A percentile compares a stretch with the other conserved stretches of the same genome.
Conservation (phyloP, 2,113 vertebrate species). For the Xiphias gladius region DNA sequence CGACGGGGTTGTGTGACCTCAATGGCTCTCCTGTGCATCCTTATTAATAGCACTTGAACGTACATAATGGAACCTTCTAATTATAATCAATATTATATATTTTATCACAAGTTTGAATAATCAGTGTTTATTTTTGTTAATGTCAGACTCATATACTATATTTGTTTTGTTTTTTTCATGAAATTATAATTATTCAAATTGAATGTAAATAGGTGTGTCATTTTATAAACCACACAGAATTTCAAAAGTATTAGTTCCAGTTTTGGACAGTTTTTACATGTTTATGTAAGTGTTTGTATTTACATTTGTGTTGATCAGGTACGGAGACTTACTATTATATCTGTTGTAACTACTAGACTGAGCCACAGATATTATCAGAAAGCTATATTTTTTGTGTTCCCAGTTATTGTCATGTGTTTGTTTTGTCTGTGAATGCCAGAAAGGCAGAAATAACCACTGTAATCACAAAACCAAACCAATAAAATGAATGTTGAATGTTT, state of each 20-base stretch:
- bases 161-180: slow-evolving; percentile 58
- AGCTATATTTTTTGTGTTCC: slow-evolving; percentile 83
- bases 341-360: slow-evolving; percentile 87
- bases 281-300: slow-evolving; percentile 72
- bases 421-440: slow-evolving; percentile 83
- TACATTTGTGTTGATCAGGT: slow-evolving; percentile 79
- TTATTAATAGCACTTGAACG: slow-evolving; percentile 86
- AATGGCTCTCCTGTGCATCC: slow-evolving; percentile 67
- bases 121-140: slow-evolving; percentile 82
- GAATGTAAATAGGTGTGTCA: slow-evolving; percentile 82
- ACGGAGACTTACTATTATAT: slow-evolving; percentile 73
- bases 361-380: slow-evolving; percentile 86
- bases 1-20: slow-evolving; percentile 12
- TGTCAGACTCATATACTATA: slow-evolving; percentile 73
- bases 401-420: slow-evolving; percentile 78
- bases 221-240: slow-evolving; percentile 83
- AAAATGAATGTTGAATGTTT: slow-evolving; percentile 85
- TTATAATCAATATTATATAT: slow-evolving; percentile 80
- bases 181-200: slow-evolving; percentile 81
- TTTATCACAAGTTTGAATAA: slow-evolving; percentile 81
- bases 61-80: slow-evolving; percentile 79
- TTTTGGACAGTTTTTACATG: slow-evolving; percentile 67
- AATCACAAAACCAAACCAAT: slow-evolving; percentile 86
- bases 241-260: slow-evolving; percentile 83
- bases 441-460: slow-evolving; percentile 88